Conservation (phyloP, 1,140 invertebrate genomes). For the Popillia japonica region DNA sequence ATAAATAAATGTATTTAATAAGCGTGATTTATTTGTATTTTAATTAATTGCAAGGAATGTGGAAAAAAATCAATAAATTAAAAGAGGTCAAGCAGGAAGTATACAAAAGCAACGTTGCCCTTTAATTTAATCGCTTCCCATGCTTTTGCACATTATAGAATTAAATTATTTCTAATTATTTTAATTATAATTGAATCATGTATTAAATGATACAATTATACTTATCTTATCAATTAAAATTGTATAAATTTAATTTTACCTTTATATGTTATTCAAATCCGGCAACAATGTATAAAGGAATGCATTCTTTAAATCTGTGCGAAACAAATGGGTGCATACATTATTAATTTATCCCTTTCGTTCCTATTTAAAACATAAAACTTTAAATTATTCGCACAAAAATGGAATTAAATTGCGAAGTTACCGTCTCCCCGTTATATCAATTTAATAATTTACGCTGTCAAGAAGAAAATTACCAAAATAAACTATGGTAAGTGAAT, state of each 20-base stretch:
- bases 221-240: no score
- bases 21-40: no score
- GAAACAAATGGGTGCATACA: background rate
- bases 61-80: constrained; percentile 4
- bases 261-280: background rate
- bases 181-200: background rate
- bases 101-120: background rate
- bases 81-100: background rate
- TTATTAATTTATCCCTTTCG: background rate
- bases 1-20: no score
- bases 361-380: background rate
- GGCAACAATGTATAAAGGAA: constrained; percentile 26
- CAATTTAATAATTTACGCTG: background rate
- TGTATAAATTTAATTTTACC: background rate
- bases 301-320: background rate
- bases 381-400: background rate
- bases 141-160: background rate
- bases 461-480: background rate
- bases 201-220: background rate
- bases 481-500: constrained; percentile 1
- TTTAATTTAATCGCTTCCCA: background rate
- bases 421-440: background rate
- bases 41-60: background rate
- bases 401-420: background rate
- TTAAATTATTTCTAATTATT: background rate